Evolutionary conservation across 1,140 invertebrate species (phyloP), one percentile per base, ranked within the genome.

Genomic region (Eueides isabella): DNA sequence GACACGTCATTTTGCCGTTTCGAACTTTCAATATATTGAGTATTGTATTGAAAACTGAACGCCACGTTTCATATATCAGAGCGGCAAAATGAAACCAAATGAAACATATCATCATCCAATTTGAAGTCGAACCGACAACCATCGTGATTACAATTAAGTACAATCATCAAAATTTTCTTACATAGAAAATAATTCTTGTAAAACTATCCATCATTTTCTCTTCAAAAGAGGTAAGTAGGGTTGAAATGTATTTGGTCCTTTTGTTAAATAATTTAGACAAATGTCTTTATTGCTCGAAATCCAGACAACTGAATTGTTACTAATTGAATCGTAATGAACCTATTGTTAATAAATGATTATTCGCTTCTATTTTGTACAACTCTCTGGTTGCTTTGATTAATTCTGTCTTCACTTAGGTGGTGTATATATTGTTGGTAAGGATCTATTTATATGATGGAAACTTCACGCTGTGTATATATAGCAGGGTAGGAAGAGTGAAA

Each of bases 261-360:
- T 48, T 48, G 41, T 48, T 48, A 48, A 48, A 48, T 48, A 48
- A 48, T 48, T 48, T 48, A 48, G 41, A 48, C n/a, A 44, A 19
- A 44, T 19, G 41, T 19, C 41, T 1, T 44, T 44, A 19, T 16
- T n/a, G 41, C 41, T 44, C n/a, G 16, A 44, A 44, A 44, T 44
- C n/a, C 7, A 48, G 41, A 19, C 38, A 41, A 41, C 1, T 48
- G n/a, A 48, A 19, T 48, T 48, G 41, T 19, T 48, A 48, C n/a
- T 48, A 48, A 48, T 48, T 48, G 41, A 48, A 41, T n/a, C n/a
- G 14, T 48, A 19, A 48, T 48, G 41, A 48, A 48, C n/a, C 41
- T 19, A 48, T 23, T 48, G 5, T 23, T 48, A 48, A 48, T 48
- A 48, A 48, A 48, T 48, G 5, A 23, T 48, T 48, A 9, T 48